Base-by-base conservation (phyloP, 2,113 vertebrate genomes). In the Zosterops lateralis region DNA sequence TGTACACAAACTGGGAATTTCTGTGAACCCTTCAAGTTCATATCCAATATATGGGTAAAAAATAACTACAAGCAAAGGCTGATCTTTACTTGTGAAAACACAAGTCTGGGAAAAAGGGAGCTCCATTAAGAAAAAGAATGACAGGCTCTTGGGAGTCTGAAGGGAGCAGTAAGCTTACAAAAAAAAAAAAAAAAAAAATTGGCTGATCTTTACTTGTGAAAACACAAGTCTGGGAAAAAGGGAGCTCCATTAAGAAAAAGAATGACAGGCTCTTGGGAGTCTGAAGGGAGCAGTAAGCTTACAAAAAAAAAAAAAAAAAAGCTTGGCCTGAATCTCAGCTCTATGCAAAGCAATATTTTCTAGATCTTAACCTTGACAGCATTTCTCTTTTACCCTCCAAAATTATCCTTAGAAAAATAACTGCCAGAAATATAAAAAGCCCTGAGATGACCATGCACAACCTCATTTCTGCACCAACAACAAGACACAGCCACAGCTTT, bases 401-500 rank as follows among this genome's bases (percentile, higher is more conserved):
- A 93, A 57, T 17, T 26, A 82, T 40, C 36, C 64, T 68, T 48
- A 57, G 56, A 71, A 79, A 89, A 85, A 83, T 10, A 87, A 62
- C 10, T 40, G 26, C 8, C 68, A 90, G 67, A 58, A 82, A 77
- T 10, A 1, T 24, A 68, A 38, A 38, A 90, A 77, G 28, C n/a
- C 77, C 44, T 1, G 56, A 74, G 78, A 85, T 58, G 81, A 70
- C 21, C 42, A 85, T 0, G 0, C 38, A 29, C 15, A n/a, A 8
- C 40, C 58, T 9, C 7, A 4, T 34, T 72, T 83, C 42, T 3
- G 3, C 12, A 9, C 15, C 3, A 66, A 51, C 54, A 47, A 22
- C 14, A 47, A 24, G 61, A 42, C 1, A 31, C 18, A 14, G 45
- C 0, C 42, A 17, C 7, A 11, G 32, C 32, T 75, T n/a, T 0